phyloP scores from a whole-genome alignment of 2,888 invertebrate genomes.

The Hybos culiciformis region DNA sequence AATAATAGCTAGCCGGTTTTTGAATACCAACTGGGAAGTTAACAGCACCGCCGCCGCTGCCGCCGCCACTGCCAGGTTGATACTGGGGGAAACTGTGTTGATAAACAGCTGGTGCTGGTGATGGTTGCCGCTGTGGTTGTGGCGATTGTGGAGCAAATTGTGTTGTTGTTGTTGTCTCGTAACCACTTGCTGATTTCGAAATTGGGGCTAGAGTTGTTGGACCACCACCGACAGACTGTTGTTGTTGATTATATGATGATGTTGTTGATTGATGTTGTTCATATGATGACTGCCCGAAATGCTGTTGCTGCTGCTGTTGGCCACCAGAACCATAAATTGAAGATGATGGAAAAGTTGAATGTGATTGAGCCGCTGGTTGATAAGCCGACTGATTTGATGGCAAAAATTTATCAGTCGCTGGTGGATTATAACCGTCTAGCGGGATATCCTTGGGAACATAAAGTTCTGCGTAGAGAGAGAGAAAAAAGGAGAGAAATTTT shows the following conservation, averaged over 20 bases:
- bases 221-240: background rate
- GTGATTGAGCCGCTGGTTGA: constrained; percentile 29
- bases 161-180: constrained; percentile 21
- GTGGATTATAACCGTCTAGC: constrained; percentile 30
- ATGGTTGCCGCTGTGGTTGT: background rate
- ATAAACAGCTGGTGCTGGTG: background rate
- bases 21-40: constrained; percentile 1
- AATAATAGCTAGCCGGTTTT: constrained; percentile 5
- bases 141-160: constrained; percentile 27
- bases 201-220: background rate
- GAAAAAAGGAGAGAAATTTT: no score
- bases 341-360: constrained; percentile 22
- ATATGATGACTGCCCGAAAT: constrained; percentile 10
- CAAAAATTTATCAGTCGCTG: constrained; percentile 20
- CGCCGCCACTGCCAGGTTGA: background rate
- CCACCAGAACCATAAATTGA: constrained; percentile 28
- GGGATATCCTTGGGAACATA: constrained; percentile 34
- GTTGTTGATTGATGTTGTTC: constrained; percentile 5
- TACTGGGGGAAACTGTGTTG: background rate
- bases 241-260: constrained; percentile 7
- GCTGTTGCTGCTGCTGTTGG: constrained; percentile 28
- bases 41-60: background rate
- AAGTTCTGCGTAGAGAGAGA: no score
- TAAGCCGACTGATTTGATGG: constrained; percentile 38
- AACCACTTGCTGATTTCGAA: no score